A percentile compares a stretch with the other conserved stretches of the same genome.
phyloP scores from a whole-genome alignment of 2,797 vertebrate genomes.

The Dryobates pubescens region DNA sequence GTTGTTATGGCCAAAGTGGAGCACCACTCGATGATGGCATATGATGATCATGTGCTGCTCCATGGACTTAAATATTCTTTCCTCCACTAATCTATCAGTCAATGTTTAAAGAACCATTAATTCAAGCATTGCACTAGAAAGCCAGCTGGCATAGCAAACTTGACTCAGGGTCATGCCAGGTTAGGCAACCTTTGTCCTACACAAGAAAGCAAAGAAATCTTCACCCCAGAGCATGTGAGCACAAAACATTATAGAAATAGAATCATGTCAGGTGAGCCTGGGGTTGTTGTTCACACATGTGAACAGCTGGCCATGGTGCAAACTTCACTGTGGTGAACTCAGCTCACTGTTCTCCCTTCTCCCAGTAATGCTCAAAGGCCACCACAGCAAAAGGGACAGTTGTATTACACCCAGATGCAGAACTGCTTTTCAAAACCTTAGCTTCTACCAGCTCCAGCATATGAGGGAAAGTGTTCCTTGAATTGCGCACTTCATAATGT shows the following conservation, averaged over 20 bases:
- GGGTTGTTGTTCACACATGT: background rate
- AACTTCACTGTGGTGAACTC: background rate
- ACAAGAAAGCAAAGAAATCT: background rate
- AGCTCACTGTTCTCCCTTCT: background rate
- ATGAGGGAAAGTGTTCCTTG: background rate
- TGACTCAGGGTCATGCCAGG: background rate
- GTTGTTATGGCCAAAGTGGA: too few relatives aligned
- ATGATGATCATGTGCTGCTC: background rate
- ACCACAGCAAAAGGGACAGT: background rate
- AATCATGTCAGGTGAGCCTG: background rate
- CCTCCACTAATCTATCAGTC: background rate
- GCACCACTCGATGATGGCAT: too few relatives aligned
- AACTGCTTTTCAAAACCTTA: background rate
- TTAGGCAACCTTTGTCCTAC: background rate
- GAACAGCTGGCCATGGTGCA: background rate
- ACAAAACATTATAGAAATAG: background rate
- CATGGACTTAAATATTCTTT: background rate
- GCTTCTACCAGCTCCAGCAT: background rate
- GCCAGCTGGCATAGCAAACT: background rate
- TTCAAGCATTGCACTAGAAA: background rate
- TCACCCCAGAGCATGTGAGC: background rate
- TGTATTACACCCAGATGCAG: background rate
- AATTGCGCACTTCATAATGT: background rate
- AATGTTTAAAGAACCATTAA: slow-evolving; percentile 30
- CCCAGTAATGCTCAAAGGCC: background rate